Percentiles rank a stretch among this genome's conserved stretches.
phyloP scores from a whole-genome alignment of 2,888 invertebrate species.

The Cosmorhoe ocellata region DNA sequence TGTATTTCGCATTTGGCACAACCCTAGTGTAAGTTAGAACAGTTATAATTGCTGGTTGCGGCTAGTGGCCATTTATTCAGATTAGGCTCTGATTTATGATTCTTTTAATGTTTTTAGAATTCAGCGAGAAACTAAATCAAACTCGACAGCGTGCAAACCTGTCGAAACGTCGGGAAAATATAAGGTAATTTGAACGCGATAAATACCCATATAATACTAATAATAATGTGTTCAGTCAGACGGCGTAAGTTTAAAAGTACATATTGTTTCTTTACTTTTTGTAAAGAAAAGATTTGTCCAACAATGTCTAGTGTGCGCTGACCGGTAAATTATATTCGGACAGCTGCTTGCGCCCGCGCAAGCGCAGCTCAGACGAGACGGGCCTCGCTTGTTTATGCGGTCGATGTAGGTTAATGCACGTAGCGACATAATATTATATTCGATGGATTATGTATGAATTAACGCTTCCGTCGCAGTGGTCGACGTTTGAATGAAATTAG shows the following conservation, averaged over 20 bases:
- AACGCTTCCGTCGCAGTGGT: constrained; percentile 40
- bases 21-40: constrained; percentile 2
- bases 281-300: constrained; percentile 11
- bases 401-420: constrained; percentile 63
- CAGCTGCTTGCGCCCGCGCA: constrained; percentile 59
- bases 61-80: constrained; percentile 21
- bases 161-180: too few species aligned
- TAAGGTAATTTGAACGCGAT: too few species aligned
- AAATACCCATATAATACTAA: too few species aligned
- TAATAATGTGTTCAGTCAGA: too few species aligned
- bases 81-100: constrained; percentile 28
- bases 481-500: neutral
- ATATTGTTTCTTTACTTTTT: too few species aligned
- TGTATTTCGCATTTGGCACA: neutral
- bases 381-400: constrained; percentile 46
- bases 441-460: constrained; percentile 44
- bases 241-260: too few species aligned
- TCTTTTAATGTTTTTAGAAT: constrained; percentile 11
- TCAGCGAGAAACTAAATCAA: neutral
- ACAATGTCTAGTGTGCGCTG: constrained; percentile 35
- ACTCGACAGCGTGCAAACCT: too few species aligned
- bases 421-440: constrained; percentile 67
- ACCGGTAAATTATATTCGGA: constrained; percentile 59
- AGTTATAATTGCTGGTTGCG: constrained; percentile 14
- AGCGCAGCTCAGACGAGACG: constrained; percentile 36